phyloP scores from a whole-genome alignment of 2,888 invertebrate species.

The Zaprionus bogoriensis region DNA sequence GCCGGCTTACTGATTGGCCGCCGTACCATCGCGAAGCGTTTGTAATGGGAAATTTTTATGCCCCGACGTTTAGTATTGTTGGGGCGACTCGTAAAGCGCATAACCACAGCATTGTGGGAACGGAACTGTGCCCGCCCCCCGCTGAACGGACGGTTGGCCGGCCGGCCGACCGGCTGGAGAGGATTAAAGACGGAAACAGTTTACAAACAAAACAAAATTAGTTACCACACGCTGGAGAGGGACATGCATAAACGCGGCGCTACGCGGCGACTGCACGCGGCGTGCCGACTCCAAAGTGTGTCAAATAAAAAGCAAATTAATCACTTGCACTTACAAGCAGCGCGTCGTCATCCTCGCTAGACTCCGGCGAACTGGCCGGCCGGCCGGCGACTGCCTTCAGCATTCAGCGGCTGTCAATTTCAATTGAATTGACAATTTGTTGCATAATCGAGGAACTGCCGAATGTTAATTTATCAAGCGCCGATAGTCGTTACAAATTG shows the following conservation, averaged over 20 bases:
- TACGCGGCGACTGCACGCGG: constrained; percentile 32
- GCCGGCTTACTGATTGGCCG: constrained; percentile 66
- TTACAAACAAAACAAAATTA: constrained; percentile 37
- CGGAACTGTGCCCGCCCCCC: constrained; percentile 66
- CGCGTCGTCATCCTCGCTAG: constrained; percentile 3
- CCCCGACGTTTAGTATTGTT: constrained; percentile 70
- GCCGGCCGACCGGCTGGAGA: too few species aligned
- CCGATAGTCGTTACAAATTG: constrained; percentile 79
- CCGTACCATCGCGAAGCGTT: constrained; percentile 36
- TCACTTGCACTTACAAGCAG: constrained; percentile 36
- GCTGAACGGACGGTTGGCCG: too few species aligned
- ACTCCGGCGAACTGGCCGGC: constrained; percentile 28
- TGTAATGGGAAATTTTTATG: too few species aligned
- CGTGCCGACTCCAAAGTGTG: constrained; percentile 48
- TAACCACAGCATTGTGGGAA: constrained; percentile 61
- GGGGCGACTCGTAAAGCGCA: constrained; percentile 67
- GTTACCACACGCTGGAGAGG: constrained; percentile 19
- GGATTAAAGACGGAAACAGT: constrained; percentile 44
- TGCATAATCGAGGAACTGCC: constrained; percentile 72
- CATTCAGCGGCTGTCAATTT: constrained; percentile 65
- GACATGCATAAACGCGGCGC: not conserved
- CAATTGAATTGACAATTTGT: constrained; percentile 77
- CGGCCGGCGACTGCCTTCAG: constrained; percentile 31
- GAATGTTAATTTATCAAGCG: constrained; percentile 78
- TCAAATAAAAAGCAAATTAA: constrained; percentile 63